Conservation (phyloP, 2,888 invertebrate genomes). For the Euphydryas editha region DNA sequence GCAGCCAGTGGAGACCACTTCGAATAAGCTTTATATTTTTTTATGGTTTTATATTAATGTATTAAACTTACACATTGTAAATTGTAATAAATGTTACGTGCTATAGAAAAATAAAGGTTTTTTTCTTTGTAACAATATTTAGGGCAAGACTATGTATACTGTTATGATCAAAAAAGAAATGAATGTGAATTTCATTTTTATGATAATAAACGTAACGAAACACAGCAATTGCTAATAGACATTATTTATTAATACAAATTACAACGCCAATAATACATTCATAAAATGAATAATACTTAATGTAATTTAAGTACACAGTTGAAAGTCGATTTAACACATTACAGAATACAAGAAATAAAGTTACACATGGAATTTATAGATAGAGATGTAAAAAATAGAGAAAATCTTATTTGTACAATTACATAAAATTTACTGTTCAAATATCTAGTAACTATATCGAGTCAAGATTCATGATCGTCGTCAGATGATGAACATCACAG, state of each 20-base stretch:
- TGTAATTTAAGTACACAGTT: neutral
- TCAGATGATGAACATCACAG: too few relatives aligned
- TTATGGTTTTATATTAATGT: too few relatives aligned
- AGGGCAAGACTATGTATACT: too few relatives aligned
- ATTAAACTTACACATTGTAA: too few relatives aligned
- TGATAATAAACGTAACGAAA: neutral
- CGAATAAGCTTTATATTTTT: too few relatives aligned
- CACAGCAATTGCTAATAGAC: neutral
- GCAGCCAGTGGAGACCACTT: too few relatives aligned
- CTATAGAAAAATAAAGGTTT: too few relatives aligned
- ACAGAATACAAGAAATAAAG: neutral
- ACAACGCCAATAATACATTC: neutral
- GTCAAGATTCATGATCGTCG: constrained; percentile 18
- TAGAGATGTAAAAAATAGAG: neutral
- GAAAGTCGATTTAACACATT: neutral
- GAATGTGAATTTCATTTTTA: neutral
- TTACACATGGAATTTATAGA: neutral
- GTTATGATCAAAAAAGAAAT: too few relatives aligned
- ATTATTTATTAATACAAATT: neutral
- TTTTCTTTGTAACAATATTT: too few relatives aligned
- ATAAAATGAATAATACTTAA: neutral
- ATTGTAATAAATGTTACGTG: too few relatives aligned
- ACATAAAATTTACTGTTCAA: constrained; percentile 8
- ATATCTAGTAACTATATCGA: neutral
- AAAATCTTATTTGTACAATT: neutral